Percentiles rank a stretch among this genome's conserved stretches.
phyloP scores from a whole-genome alignment of 1,140 invertebrate genomes.

The Manduca sexta region DNA sequence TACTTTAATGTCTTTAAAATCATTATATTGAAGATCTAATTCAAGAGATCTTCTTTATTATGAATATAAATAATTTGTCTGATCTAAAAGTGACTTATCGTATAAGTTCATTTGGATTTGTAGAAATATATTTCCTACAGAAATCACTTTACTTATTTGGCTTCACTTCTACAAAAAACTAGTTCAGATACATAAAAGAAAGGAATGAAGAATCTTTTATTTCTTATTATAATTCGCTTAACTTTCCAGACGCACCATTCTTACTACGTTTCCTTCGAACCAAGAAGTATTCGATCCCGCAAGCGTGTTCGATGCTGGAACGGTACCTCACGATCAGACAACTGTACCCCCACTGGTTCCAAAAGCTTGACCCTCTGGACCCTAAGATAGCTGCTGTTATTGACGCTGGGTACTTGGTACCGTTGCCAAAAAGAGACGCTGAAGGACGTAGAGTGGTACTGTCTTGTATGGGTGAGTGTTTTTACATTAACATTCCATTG shows the following conservation, averaged over 20 bases:
- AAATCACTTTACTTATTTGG: too few species aligned
- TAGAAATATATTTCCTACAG: too few species aligned
- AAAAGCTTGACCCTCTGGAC: conserved; percentile 82
- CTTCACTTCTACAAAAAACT: too few species aligned
- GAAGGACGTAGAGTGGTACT: conserved; percentile 84
- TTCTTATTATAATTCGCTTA: too few species aligned
- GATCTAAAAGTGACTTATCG: too few species aligned
- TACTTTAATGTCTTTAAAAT: too few species aligned
- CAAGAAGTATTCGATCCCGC: conserved; percentile 89
- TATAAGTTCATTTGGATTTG: too few species aligned
- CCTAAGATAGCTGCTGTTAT: conserved; percentile 84
- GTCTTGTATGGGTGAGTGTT: conserved; percentile 78
- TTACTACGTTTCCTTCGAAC: conserved; percentile 88
- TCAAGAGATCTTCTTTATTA: too few species aligned
- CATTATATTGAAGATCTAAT: too few species aligned
- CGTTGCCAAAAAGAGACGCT: conserved; percentile 81
- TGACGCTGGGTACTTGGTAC: conserved; percentile 86
- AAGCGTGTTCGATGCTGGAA: conserved; percentile 89
- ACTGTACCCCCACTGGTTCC: conserved; percentile 88
- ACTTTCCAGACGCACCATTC: conserved; percentile 80
- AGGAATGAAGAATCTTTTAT: too few species aligned
- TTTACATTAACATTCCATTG: not conserved
- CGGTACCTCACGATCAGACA: conserved; percentile 87
- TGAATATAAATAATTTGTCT: too few species aligned
- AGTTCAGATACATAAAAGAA: too few species aligned